phyloP scores from a whole-genome alignment of 2,797 vertebrate genomes.

The Lithobates pipiens region DNA sequence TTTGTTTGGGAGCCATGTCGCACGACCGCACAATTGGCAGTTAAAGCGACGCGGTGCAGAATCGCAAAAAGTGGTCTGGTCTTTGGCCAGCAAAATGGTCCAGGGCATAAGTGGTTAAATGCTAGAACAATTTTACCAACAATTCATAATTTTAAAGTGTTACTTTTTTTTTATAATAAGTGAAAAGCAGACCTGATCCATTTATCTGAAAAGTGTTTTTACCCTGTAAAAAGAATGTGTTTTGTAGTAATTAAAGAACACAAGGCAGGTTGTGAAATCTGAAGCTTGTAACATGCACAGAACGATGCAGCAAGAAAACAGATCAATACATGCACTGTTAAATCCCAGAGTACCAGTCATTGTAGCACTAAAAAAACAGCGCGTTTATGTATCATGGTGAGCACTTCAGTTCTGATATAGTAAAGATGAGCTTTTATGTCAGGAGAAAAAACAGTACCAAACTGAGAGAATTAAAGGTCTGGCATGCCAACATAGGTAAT shows the following conservation, averaged over 20 bases:
- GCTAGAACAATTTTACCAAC: neutral
- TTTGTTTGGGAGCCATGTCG: no score
- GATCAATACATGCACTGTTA: neutral
- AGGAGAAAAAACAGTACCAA: conserved; percentile 44
- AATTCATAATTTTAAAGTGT: neutral
- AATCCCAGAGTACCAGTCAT: neutral
- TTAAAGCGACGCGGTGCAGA: no score
- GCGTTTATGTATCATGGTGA: conserved; percentile 39
- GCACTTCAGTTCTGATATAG: conserved; percentile 25
- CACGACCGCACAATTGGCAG: no score
- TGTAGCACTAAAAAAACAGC: conserved; percentile 13
- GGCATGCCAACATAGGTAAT: conserved; percentile 52
- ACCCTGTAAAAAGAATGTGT: neutral
- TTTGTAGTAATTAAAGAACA: neutral
- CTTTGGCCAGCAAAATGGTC: no score
- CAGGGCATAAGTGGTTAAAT: no score
- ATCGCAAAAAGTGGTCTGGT: no score
- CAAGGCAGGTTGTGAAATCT: neutral
- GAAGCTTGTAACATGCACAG: neutral
- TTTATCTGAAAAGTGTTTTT: neutral
- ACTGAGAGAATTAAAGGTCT: conserved; percentile 57
- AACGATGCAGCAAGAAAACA: neutral
- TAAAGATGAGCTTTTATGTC: conserved; percentile 41
- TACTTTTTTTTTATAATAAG: neutral
- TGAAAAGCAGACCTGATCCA: neutral